Evolutionary conservation across 2,797 vertebrate species (phyloP).

Genomic region (Fistularia tabacaria): DNA sequence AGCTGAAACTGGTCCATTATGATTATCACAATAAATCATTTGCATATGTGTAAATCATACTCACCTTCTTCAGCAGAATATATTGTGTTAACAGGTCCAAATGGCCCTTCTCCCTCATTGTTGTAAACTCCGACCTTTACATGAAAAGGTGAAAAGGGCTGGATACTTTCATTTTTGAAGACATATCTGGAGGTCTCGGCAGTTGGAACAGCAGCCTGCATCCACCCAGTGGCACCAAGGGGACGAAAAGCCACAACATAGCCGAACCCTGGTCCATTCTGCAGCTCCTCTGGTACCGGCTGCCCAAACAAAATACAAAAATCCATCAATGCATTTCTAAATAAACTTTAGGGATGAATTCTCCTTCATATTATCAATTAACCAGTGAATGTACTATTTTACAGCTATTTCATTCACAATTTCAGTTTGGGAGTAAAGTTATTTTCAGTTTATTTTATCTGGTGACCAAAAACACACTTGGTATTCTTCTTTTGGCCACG

Average conservation of each 20-base stretch:
- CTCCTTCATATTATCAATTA: no score
- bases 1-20: no score
- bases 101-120: conserved; percentile 93
- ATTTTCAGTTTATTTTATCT: no score
- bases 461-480: no score
- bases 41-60: conserved; percentile 2
- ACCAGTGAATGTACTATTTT: no score
- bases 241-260: conserved; percentile 96
- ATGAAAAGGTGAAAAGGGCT: conserved; percentile 92
- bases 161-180: conserved; percentile 93
- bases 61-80: conserved; percentile 96
- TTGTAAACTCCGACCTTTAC: conserved; percentile 97
- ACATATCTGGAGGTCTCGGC: conserved; percentile 86
- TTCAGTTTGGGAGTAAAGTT: no score
- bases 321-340: not conserved
- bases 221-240: conserved; percentile 86
- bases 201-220: conserved; percentile 92
- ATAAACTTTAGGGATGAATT: not conserved
- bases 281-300: conserved; percentile 95
- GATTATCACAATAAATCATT: no score
- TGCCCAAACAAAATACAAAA: conserved; percentile 37
- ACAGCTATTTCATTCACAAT: no score
- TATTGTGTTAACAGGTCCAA: conserved; percentile 84
- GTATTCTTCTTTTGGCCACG: no score
- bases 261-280: conserved; percentile 92